A percentile compares a stretch with the other conserved stretches of the same genome.
These are phyloP conservation scores for Cladorhizidae sp. DNA, from an alignment of 37 sponge, comb jelly and placozoan genomes.

Conservation along the genomic window DNA sequence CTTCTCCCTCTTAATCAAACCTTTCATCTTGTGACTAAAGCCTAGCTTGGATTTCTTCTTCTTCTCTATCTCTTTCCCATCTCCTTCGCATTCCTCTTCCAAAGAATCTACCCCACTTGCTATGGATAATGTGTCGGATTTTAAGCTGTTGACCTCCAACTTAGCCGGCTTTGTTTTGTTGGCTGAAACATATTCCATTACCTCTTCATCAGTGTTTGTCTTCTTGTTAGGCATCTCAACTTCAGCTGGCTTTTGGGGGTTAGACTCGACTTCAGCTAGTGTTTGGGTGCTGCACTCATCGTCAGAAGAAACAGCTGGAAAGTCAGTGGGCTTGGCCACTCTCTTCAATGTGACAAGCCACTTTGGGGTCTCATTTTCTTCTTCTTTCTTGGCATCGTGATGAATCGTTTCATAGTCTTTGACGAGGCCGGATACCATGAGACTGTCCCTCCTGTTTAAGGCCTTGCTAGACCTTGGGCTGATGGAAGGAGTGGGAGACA, in stretches of 20 bases:
- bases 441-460: neutral
- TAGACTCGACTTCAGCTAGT: too few species aligned
- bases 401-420: neutral
- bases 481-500: neutral
- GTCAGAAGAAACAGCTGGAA: neutral
- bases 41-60: slow-evolving; percentile 14
- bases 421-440: neutral
- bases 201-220: neutral
- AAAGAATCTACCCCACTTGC: neutral
- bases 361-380: slow-evolving; percentile 21
- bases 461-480: neutral
- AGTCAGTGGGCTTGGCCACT: slow-evolving; percentile 10
- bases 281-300: too few species aligned
- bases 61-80: slow-evolving; percentile 5
- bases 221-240: neutral
- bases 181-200: neutral
- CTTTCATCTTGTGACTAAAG: neutral
- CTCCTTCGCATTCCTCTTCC: slow-evolving; percentile 11
- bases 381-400: slow-evolving; percentile 13
- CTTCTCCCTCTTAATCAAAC: slow-evolving; percentile 18
- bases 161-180: neutral
- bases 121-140: neutral
- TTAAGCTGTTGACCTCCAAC: neutral
- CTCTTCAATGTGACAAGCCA: slow-evolving; percentile 4
- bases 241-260: neutral